Evolutionary conservation across 2,113 vertebrate genomes (phyloP).

Genomic region (Etheostoma cragini): DNA sequence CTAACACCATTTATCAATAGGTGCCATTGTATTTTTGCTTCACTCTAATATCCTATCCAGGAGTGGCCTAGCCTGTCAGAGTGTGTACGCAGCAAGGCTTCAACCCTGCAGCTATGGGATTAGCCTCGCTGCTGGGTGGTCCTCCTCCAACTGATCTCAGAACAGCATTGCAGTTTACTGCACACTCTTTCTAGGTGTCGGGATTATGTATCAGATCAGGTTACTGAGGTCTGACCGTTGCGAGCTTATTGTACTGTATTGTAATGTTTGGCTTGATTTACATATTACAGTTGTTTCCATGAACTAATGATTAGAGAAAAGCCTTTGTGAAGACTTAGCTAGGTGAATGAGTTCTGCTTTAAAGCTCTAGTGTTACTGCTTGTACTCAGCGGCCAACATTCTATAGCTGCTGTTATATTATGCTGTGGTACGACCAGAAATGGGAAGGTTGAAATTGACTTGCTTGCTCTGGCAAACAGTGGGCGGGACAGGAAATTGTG

Average conservation of each 20-base stretch:
- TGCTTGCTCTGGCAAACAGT: slow-evolving; percentile 41
- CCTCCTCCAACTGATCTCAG: slow-evolving; percentile 59
- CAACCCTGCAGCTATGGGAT: slow-evolving; percentile 73
- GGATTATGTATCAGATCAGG: slow-evolving; percentile 40
- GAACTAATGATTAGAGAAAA: slow-evolving; percentile 15
- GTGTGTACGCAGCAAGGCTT: slow-evolving; percentile 56
- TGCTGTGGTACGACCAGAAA: slow-evolving; percentile 28
- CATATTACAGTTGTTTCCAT: slow-evolving; percentile 13
- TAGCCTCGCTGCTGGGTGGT: slow-evolving; percentile 75
- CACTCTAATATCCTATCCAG: slow-evolving; percentile 62
- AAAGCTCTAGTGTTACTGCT: slow-evolving; percentile 48
- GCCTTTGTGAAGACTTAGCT: slow-evolving; percentile 9
- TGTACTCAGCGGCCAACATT: slow-evolving; percentile 25
- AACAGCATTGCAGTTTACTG: slow-evolving; percentile 51
- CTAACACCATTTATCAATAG: slow-evolving; percentile 67
- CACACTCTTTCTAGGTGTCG: slow-evolving; percentile 39
- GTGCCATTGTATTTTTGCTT: slow-evolving; percentile 66
- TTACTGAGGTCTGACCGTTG: slow-evolving; percentile 1
- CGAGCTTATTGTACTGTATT: neutral
- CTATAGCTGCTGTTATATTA: slow-evolving; percentile 43
- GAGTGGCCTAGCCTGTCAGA: slow-evolving; percentile 59
- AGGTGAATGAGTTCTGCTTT: slow-evolving; percentile 14
- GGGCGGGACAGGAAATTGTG: slow-evolving; percentile 44
- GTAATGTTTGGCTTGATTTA: slow-evolving; percentile 11
- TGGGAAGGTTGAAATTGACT: slow-evolving; percentile 34